Percentiles rank a stretch among this genome's conserved stretches.
Evolutionary conservation across 2,888 invertebrate genomes (phyloP).

Genomic region (Ochropleura plecta): DNA sequence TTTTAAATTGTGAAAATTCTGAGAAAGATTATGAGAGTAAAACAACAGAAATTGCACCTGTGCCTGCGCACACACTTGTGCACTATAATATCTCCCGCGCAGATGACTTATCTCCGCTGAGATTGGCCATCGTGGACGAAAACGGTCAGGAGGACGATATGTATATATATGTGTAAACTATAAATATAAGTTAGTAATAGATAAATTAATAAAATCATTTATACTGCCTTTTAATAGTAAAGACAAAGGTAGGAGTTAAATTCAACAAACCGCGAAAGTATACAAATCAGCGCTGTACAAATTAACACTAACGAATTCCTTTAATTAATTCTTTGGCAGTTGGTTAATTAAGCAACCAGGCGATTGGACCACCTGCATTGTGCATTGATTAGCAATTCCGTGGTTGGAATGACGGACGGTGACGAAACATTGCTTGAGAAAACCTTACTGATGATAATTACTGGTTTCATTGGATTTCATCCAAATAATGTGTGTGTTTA

Average conservation of each 20-base stretch:
- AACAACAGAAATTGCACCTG: no score
- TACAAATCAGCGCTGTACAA: not conserved
- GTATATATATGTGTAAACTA: no score
- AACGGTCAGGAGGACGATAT: no score
- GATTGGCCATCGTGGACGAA: no score
- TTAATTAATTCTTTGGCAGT: conserved; percentile 15
- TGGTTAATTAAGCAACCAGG: conserved; percentile 10
- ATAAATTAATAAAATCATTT: not conserved
- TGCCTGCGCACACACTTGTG: no score
- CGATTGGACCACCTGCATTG: conserved; percentile 40
- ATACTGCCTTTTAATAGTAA: not conserved
- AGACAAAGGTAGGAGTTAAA: not conserved
- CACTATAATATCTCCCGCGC: no score
- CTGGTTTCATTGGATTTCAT: not conserved
- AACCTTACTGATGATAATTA: not conserved
- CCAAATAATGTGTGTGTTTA: not conserved
- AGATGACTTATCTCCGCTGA: no score
- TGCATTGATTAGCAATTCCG: conserved; percentile 31
- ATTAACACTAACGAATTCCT: conserved; percentile 9
- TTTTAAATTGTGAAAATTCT: no score
- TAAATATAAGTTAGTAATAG: no score
- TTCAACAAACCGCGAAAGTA: not conserved
- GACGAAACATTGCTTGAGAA: conserved; percentile 8
- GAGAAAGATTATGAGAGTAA: no score
- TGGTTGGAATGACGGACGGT: conserved; percentile 7